Conservation (phyloP, 2,113 vertebrate genomes). For the Gymnorhina tibicen region DNA sequence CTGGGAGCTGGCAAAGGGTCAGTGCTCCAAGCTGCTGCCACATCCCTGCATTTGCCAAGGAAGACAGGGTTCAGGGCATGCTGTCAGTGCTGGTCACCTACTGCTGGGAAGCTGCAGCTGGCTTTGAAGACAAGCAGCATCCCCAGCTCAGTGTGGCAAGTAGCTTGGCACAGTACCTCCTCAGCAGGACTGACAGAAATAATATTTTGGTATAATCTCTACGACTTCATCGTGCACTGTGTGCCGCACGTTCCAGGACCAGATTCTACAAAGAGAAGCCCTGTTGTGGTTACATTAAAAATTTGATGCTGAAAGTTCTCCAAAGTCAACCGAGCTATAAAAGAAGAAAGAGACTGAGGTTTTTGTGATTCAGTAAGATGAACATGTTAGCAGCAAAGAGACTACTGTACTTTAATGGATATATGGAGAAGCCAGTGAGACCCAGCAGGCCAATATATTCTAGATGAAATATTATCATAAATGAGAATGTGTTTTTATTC, state of each 20-base stretch:
- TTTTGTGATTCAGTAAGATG: conserved; percentile 4
- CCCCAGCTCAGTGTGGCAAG: background rate
- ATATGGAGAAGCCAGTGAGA: background rate
- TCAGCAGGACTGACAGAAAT: background rate
- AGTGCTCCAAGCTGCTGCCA: background rate
- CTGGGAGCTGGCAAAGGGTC: background rate
- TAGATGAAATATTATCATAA: conserved; percentile 51
- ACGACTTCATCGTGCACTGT: background rate
- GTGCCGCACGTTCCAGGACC: background rate
- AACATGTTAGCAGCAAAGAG: conserved; percentile 15
- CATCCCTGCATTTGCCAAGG: background rate
- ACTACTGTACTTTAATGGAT: conserved; percentile 6
- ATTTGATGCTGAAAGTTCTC: conserved; percentile 16
- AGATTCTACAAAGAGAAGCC: background rate
- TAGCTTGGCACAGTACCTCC: background rate
- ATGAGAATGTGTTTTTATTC: conserved; percentile 59
- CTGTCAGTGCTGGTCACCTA: background rate
- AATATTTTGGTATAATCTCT: background rate
- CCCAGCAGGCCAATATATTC: conserved; percentile 1
- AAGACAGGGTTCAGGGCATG: background rate
- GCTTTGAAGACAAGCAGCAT: background rate
- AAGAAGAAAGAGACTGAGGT: conserved; percentile 24
- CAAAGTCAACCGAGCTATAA: conserved; percentile 29
- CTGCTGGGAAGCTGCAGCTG: background rate
- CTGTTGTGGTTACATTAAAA: conserved; percentile 4